Percentiles rank a stretch among this genome's conserved stretches.
phyloP scores from a whole-genome alignment of 2,113 vertebrate species.

The Hypanus sabinus region DNA sequence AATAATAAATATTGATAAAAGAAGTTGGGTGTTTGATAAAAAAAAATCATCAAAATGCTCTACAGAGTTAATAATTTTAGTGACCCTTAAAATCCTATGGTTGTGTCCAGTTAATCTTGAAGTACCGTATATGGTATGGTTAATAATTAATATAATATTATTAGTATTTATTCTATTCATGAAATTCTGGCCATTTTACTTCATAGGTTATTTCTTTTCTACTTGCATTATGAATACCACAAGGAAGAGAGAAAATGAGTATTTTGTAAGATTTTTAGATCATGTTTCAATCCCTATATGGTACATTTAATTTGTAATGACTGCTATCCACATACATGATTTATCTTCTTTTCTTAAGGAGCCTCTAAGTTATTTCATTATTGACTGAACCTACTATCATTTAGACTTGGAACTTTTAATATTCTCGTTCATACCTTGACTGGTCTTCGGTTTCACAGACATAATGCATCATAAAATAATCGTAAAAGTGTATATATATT shows the following conservation, averaged over 20 bases:
- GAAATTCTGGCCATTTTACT: not conserved
- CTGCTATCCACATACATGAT: not conserved
- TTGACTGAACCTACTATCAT: not conserved
- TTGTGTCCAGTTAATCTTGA: not conserved
- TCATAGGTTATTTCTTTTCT: not conserved
- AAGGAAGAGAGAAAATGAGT: not conserved
- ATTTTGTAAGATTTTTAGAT: not conserved
- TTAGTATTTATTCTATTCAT: not conserved
- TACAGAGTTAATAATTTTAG: not conserved
- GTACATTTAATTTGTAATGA: not conserved
- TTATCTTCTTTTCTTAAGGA: not conserved
- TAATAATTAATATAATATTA: slow-evolving; percentile 8
- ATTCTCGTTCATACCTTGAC: not conserved
- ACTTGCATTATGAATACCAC: not conserved
- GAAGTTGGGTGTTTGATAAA: not conserved
- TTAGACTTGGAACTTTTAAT: not conserved
- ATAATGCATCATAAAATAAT: slow-evolving; percentile 8
- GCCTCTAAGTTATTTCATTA: not conserved
- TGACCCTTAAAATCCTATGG: not conserved
- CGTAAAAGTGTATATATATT: not conserved
- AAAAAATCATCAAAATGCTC: not conserved
- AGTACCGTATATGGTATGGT: not conserved
- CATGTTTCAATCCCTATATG: not conserved
- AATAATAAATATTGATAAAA: slow-evolving; percentile 26
- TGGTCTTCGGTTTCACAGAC: not conserved